Evolutionary conservation across 2,113 vertebrate species (phyloP).

Genomic region (Sinocyclocheilus anophthalmus): DNA sequence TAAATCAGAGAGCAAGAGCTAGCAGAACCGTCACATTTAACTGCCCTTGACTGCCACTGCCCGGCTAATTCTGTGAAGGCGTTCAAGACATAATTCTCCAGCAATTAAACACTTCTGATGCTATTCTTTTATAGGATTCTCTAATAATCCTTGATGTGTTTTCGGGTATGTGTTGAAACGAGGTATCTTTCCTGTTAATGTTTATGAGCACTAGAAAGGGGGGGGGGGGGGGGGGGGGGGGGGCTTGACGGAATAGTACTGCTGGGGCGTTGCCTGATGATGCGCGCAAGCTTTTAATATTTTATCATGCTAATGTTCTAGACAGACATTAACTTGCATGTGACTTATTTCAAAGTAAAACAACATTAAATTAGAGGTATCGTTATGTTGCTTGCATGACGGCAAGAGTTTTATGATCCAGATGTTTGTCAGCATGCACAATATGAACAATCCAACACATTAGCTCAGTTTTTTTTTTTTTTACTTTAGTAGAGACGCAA

Average conservation of each 20-base stretch:
- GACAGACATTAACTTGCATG: conserved; percentile 4
- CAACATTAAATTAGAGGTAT: background rate
- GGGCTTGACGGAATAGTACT: background rate
- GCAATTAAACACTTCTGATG: conserved; percentile 32
- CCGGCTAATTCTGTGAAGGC: conserved; percentile 4
- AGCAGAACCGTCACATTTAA: background rate
- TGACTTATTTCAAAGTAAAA: conserved; percentile 16
- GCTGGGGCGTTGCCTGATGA: background rate
- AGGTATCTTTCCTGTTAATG: conserved; percentile 3
- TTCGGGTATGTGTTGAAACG: conserved; percentile 21
- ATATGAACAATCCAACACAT: background rate
- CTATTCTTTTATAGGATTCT: conserved; percentile 4
- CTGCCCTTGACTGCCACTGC: background rate
- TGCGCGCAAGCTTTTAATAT: background rate
- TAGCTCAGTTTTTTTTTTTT: background rate
- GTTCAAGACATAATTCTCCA: background rate
- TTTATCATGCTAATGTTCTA: conserved; percentile 5
- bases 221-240: too few species aligned
- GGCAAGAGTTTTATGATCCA: background rate
- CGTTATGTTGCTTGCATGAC: background rate
- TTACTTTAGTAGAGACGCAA: background rate
- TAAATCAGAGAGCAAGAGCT: background rate
- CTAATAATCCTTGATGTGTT: conserved; percentile 35
- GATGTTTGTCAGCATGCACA: conserved; percentile 15
- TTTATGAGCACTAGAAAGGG: background rate